Evolutionary conservation across 2,113 vertebrate species (phyloP), one percentile per base, ranked within the genome.

Genomic region (Damaliscus lunatus): DNA sequence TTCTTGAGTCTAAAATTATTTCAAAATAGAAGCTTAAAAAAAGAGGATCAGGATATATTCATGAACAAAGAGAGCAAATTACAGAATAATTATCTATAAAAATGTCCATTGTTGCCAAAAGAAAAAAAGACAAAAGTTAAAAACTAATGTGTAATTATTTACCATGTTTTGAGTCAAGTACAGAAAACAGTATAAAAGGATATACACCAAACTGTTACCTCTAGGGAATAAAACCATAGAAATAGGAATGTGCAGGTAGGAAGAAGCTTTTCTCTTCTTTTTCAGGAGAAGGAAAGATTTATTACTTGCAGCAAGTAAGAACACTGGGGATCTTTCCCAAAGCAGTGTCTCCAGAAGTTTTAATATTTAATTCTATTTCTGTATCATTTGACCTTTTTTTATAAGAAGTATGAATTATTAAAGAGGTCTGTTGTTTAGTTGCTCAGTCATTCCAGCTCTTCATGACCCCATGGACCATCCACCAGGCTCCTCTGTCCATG

Each of bases 361-460:
- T 92, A 78, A 48, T 43, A 55, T 85, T 83, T 52, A 62, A 85
- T 59, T 96, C 67, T 86, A 95, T 78, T 97, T 83, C 82, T 40
- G 53, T 25, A 95, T 57, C 85, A 13, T 50, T 16, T 85, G 48
- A 90, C 6, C 17, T 67, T 95, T 74, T 74, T 82, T 46, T 43
- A 62, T 64, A 84, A 59, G n/a, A 84, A 64, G 52, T 57, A 62
- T 23, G 2, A 33, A 17, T 48, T 85, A 43, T 27, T 94, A 71
- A 62, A 85, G 57, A 88, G 36, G 53, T 84, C 62, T 67, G 36
- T 23, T 23, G n/a, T 40, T 74, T 74, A 74, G 67, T 74, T 1
- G 0, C 36, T 74, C 36, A 74, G 67, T 23, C 36, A 74, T 40
- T 74, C 11, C 10, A 0, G 67, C 36, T 40, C 36, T 74, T 74